Conservation (phyloP, 2,113 vertebrate genomes). For the Daphoenositta chrysoptera region DNA sequence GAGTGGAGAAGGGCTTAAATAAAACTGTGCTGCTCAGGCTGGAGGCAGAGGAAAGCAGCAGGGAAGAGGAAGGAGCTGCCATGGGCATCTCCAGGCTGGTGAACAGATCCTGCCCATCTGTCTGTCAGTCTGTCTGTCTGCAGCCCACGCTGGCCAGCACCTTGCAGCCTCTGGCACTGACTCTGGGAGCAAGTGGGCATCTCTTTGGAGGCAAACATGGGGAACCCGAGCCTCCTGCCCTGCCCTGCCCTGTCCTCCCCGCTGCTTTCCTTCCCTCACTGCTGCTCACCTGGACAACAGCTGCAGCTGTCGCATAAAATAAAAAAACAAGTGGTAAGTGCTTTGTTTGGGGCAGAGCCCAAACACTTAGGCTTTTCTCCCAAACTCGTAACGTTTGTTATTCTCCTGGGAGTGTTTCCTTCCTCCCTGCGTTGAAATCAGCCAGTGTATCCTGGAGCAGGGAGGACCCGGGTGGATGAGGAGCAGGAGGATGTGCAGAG, state of each 20-base stretch:
- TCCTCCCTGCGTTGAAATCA: neutral
- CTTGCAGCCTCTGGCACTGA: neutral
- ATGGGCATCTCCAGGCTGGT: neutral
- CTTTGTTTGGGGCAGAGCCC: neutral
- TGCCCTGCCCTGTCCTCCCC: neutral
- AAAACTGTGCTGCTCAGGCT: neutral
- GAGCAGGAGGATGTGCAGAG: rapidly evolving
- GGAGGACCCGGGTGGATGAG: rapidly evolving
- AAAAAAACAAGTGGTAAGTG: neutral
- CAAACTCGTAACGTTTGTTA: rapidly evolving
- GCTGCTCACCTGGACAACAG: neutral
- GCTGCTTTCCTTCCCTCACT: neutral
- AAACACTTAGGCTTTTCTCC: neutral
- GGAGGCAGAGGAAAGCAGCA: neutral
- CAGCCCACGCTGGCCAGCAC: neutral
- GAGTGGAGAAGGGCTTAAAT: neutral
- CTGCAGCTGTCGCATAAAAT: rapidly evolving
- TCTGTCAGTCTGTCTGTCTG: neutral
- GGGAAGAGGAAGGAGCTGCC: neutral
- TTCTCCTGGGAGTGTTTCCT: neutral
- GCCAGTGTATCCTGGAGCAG: rapidly evolving
- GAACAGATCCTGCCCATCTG: neutral
- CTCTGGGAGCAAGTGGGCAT: neutral
- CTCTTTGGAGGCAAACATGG: neutral
- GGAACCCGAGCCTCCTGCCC: rapidly evolving